phyloP scores from a whole-genome alignment of 1,140 invertebrate species.

The Eufriesea mexicana region DNA sequence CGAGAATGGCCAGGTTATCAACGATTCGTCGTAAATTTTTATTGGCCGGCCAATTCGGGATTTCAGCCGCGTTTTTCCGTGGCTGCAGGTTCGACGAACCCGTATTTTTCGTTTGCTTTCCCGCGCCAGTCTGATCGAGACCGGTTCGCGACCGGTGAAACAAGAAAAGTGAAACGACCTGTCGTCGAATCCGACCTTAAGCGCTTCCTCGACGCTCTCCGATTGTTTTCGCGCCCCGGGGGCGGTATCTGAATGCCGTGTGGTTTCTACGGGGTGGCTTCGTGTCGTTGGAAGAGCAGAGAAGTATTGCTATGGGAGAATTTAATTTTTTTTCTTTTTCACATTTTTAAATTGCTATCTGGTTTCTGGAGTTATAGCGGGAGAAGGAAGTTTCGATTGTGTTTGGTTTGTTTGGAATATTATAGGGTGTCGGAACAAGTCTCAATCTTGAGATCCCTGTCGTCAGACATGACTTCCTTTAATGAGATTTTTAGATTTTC shows the following conservation, averaged over 20 bases:
- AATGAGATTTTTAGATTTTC: no score
- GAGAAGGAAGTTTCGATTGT: no score
- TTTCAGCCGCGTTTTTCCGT: background rate
- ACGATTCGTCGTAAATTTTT: slow-evolving; percentile 34
- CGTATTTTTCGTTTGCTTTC: slow-evolving; percentile 11
- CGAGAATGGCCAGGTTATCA: slow-evolving; percentile 24
- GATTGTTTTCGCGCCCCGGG: background rate
- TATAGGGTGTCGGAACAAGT: no score
- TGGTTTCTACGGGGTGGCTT: background rate
- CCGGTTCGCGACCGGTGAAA: background rate
- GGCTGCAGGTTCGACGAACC: background rate
- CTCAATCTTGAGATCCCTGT: no score
- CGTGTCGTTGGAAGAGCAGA: background rate
- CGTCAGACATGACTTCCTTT: no score
- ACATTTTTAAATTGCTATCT: background rate
- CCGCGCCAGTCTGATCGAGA: no score
- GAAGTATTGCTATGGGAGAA: background rate
- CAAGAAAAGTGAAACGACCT: background rate
- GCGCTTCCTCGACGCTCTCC: background rate
- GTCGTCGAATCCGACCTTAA: background rate
- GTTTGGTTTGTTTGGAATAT: no score
- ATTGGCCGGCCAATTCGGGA: background rate
- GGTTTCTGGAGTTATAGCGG: no score
- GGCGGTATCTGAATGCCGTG: background rate
- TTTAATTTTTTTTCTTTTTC: background rate